Evolutionary conservation across 2,888 invertebrate species (phyloP).

Genomic region (Volucella inanis): DNA sequence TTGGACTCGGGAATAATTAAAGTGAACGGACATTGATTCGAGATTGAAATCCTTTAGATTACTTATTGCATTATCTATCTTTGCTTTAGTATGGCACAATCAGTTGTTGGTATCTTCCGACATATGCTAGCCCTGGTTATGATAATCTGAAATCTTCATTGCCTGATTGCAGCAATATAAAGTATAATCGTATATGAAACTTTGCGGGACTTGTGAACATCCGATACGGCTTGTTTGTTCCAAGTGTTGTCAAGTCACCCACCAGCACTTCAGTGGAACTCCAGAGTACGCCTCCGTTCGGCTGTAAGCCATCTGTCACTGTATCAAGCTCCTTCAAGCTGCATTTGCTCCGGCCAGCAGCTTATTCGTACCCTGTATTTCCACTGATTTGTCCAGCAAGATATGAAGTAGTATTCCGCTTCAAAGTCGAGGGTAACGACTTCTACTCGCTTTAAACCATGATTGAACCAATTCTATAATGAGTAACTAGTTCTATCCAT

Average conservation of each 20-base stretch:
- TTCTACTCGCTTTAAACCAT: slow-evolving; percentile 89
- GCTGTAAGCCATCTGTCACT: slow-evolving; percentile 85
- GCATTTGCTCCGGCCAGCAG: slow-evolving; percentile 90
- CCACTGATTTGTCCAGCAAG: slow-evolving; percentile 97
- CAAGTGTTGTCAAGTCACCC: slow-evolving; percentile 92
- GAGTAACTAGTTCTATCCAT: slow-evolving; percentile 95
- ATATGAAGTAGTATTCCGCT: slow-evolving; percentile 94
- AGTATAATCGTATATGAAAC: slow-evolving; percentile 86
- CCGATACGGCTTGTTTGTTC: slow-evolving; percentile 93
- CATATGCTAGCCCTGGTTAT: slow-evolving; percentile 88
- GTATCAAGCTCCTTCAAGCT: slow-evolving; percentile 81
- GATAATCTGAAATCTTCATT: slow-evolving; percentile 92
- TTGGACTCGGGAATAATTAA: slow-evolving; percentile 83
- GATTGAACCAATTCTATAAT: slow-evolving; percentile 86
- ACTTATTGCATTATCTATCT: slow-evolving; percentile 84
- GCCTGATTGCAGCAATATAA: slow-evolving; percentile 87
- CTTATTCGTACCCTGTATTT: slow-evolving; percentile 96
- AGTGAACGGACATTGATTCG: slow-evolving; percentile 85
- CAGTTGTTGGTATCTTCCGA: slow-evolving; percentile 85
- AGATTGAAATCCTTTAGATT: slow-evolving; percentile 84
- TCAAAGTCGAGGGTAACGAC: slow-evolving; percentile 90
- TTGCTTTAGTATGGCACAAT: slow-evolving; percentile 83
- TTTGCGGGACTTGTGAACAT: slow-evolving; percentile 96
- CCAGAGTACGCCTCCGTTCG: slow-evolving; percentile 93
- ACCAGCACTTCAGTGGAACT: slow-evolving; percentile 86